These are phyloP conservation scores for Chorisops tibialis DNA, from an alignment of 2,888 invertebrate species.

Conservation along the genomic window DNA sequence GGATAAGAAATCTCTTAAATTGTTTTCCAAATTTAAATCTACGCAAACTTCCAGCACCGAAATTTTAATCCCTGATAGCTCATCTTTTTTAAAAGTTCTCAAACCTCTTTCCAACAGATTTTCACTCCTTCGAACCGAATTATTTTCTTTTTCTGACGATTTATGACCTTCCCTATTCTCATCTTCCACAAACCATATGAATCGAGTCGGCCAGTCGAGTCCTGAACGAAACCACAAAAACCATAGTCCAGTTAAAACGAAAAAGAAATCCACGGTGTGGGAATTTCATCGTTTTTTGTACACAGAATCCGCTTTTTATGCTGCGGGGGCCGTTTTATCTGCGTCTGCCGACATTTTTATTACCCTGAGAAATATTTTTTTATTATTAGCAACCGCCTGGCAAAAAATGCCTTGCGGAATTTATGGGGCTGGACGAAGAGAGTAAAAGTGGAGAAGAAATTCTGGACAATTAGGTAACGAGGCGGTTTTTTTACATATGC, in stretches of 20 bases:
- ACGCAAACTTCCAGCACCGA: no score
- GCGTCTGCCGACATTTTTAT: constrained; percentile 30
- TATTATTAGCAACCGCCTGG: constrained; percentile 18
- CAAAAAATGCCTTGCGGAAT: constrained; percentile 12
- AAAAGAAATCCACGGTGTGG: constrained; percentile 23
- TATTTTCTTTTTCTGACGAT: no score
- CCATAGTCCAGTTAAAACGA: background rate
- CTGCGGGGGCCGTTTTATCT: constrained; percentile 29
- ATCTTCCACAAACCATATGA: no score
- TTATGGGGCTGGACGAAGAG: constrained; percentile 19
- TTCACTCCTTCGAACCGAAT: no score
- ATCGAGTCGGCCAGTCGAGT: background rate
- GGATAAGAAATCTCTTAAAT: no score
- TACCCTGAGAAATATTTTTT: constrained; percentile 27
- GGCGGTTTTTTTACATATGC: constrained; percentile 23
- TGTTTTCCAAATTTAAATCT: no score
- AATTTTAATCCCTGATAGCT: no score
- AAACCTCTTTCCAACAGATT: no score
- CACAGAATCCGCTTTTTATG: constrained; percentile 21
- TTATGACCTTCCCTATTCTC: no score
- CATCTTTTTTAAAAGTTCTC: no score
- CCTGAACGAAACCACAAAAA: constrained; percentile 11
- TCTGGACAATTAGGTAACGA: constrained; percentile 25
- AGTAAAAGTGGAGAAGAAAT: constrained; percentile 25
- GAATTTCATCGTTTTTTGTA: constrained; percentile 22